phyloP scores from a whole-genome alignment of 2,113 vertebrate species.

The Trichechus manatus region DNA sequence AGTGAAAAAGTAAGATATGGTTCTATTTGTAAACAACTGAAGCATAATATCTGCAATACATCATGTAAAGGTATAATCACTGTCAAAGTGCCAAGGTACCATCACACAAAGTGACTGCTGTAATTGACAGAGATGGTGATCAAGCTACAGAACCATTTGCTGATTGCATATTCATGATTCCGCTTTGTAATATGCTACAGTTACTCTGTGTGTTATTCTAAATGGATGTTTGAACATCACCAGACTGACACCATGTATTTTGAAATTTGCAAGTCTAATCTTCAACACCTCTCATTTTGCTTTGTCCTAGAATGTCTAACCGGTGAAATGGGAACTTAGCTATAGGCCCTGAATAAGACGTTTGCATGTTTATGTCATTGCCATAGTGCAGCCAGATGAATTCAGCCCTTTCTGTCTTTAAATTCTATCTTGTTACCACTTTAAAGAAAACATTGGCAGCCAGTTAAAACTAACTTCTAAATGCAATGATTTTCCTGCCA shows the following conservation, averaged over 20 bases:
- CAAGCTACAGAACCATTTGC: conserved; percentile 85
- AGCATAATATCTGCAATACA: conserved; percentile 84
- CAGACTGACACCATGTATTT: conserved; percentile 85
- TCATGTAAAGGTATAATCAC: conserved; percentile 88
- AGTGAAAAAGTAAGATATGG: conserved; percentile 77
- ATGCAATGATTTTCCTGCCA: background rate
- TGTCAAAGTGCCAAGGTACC: conserved; percentile 86
- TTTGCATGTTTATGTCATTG: conserved; percentile 40
- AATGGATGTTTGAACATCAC: conserved; percentile 85
- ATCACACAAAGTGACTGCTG: conserved; percentile 84
- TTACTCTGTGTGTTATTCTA: conserved; percentile 85
- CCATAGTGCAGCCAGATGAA: conserved; percentile 41
- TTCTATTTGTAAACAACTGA: conserved; percentile 89
- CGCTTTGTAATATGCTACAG: conserved; percentile 83
- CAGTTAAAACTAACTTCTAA: conserved; percentile 64
- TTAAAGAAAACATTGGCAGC: conserved; percentile 62
- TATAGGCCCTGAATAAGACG: conserved; percentile 32
- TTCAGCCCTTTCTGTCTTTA: background rate
- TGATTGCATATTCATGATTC: conserved; percentile 90
- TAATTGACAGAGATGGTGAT: conserved; percentile 88
- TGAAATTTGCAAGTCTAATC: conserved; percentile 86
- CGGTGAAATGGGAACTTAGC: background rate
- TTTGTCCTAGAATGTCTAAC: conserved; percentile 69
- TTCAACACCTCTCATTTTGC: conserved; percentile 78
- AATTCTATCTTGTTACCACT: conserved; percentile 4